These are phyloP conservation scores for Cynopterus sphinx DNA, from an alignment of 2,797 vertebrate genomes.

Conservation along the genomic window DNA sequence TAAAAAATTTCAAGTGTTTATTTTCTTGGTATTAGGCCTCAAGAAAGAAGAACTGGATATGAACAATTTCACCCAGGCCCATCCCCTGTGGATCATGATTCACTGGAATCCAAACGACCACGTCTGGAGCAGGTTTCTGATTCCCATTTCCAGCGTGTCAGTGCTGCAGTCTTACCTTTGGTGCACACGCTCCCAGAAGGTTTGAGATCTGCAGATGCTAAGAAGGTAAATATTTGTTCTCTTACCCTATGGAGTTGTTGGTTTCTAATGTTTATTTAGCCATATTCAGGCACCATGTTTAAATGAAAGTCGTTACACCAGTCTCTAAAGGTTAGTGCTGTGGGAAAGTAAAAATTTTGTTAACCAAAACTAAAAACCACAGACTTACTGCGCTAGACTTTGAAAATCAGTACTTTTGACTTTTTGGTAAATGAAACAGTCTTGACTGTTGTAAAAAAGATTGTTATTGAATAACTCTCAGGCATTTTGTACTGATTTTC, in stretches of 20 bases:
- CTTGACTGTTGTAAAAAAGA: neutral
- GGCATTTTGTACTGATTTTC: neutral
- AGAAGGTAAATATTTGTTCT: slow-evolving; percentile 90
- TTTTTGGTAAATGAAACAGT: slow-evolving; percentile 11
- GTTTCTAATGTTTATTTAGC: slow-evolving; percentile 42
- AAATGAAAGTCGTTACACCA: neutral
- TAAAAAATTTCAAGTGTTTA: neutral
- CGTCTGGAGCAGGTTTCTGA: slow-evolving; percentile 95
- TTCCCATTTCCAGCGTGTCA: slow-evolving; percentile 91
- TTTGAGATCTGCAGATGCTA: slow-evolving; percentile 91
- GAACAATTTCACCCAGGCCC: slow-evolving; percentile 93
- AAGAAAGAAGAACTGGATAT: slow-evolving; percentile 96
- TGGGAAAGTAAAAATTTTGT: slow-evolving; percentile 33
- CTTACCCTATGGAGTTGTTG: slow-evolving; percentile 30
- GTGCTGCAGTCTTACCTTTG: slow-evolving; percentile 90
- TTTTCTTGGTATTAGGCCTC: slow-evolving; percentile 88
- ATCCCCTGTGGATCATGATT: slow-evolving; percentile 92
- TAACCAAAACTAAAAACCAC: slow-evolving; percentile 34
- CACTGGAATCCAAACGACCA: slow-evolving; percentile 93
- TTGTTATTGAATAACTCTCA: neutral
- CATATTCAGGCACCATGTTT: neutral
- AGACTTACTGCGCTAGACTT: neutral
- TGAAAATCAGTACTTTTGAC: neutral
- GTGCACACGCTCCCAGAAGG: slow-evolving; percentile 93
- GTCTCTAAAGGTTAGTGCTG: slow-evolving; percentile 15